Evolutionary conservation across 2,888 invertebrate species (phyloP), one percentile per base, ranked within the genome.

Genomic region (Calameuta pallipes): DNA sequence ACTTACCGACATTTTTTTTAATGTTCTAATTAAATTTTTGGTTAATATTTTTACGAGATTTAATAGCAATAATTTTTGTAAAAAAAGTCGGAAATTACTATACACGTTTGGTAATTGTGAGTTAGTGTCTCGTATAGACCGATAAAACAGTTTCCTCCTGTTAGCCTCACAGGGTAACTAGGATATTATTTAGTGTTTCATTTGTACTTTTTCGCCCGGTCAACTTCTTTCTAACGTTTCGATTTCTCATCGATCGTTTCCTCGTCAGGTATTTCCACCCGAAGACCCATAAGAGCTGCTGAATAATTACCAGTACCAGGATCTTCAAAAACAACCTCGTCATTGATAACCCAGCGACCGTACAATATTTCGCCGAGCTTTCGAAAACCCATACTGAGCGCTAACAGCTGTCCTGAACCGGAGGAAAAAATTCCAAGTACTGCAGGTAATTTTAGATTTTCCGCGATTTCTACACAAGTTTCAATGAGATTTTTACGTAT

Each of bases 281-380:
- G 11, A 79, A 84, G 83, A 1, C 84, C 87, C 90, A 91, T 90
- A 23, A 88, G 86, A 11, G 87, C 87, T n/a, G 84, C 89, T 1
- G 92, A 92, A 83, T 92, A 93, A 87, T 93, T 93, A 9, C 93
- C 93, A 69, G 91, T 89, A 12, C 93, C 93, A 0, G 93, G 92
- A 85, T 93, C 91, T 36, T 91, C 91, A 83, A 93, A 93, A 6
- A 93, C 89, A n/a, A 93, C 83, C 74, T 90, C 87, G 23, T 91
- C 90, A 15, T 91, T 82, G 75, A 92, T 88, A 11, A 90, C 76
- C 93, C 93, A 93, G 6, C 90, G 89, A 3, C 89, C 89, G 82
- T 93, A 93, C 56, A 88, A 87, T 13, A 93, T 90, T 86, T 93
- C 92, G 6, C 84, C 80, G 6, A 89, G 56, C 0, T 80, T 75